Evolutionary conservation across 2,888 invertebrate genomes (phyloP), one percentile per base, ranked within the genome.

Genomic region (Spodoptera exigua): DNA sequence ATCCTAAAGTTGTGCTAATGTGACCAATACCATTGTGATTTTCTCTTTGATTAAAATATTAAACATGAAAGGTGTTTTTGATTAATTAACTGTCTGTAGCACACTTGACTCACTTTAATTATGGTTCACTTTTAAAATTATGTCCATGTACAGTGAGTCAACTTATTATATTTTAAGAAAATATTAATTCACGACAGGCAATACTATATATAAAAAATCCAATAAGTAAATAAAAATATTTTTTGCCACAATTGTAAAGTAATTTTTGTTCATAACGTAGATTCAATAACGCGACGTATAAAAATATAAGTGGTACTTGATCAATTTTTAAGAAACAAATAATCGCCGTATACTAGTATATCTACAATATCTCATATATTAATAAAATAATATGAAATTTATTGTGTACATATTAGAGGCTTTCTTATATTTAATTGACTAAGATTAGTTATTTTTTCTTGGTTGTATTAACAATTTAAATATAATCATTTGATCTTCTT

Each of bases 271-370:
- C 21, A 43, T 21, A 43, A 43, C 56, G 41, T 40, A n/a, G n/a
- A n/a, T n/a, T n/a, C n/a, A n/a, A n/a, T n/a, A n/a, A n/a, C n/a
- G n/a, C n/a, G n/a, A n/a, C 56, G 47, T 56, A 48, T 56, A 56
- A 48, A 41, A 56, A 41, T 55, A n/a, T 56, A 56, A 48, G 56
- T 56, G 48, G 48, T 47, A 56, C 41, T 56, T 56, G 41, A 48
- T 56, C 47, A 41, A 47, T 56, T 56, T 56, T 48, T 56, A 56
- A 56, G 32, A 56, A 40, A 56, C 18, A 56, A 47, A 40, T 41
- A 56, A 46, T 56, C 47, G 55, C 32, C 47, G 55, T 48, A 48
- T 56, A 56, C 27, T 48, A 7, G 47, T 48, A 17, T 47, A 56
- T 43, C 18, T 43, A 43, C 43, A 43, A 14, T 43, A 43, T 43